phyloP scores from a whole-genome alignment of 2,113 vertebrate species.

The Seriola rivoliana region DNA sequence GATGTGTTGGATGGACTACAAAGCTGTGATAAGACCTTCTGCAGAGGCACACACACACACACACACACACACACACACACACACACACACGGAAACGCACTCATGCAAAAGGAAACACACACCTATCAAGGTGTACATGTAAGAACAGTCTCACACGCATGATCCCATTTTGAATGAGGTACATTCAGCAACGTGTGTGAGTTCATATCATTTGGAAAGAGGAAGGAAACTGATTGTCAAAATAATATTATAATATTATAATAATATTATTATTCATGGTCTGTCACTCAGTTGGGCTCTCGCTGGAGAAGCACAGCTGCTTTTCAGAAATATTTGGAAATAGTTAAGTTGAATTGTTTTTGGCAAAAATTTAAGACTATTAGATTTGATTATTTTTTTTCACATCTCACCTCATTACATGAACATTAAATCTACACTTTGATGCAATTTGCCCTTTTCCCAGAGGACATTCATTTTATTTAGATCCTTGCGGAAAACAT shows the following conservation, averaged over 20 bases:
- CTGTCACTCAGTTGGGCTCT: background rate
- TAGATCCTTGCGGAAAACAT: background rate
- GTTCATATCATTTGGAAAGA: constrained; percentile 16
- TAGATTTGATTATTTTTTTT: background rate
- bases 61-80: background rate
- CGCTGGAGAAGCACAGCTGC: constrained; percentile 7
- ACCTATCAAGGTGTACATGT: background rate
- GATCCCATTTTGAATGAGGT: background rate
- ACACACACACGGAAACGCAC: background rate
- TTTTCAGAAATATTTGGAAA: constrained; percentile 27
- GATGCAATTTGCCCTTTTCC: background rate
- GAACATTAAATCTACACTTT: background rate
- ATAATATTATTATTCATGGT: background rate
- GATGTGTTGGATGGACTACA: constrained; percentile 57
- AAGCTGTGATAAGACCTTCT: background rate
- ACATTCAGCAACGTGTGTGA: background rate
- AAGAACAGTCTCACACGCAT: background rate
- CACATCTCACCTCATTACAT: background rate
- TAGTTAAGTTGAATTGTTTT: constrained; percentile 7
- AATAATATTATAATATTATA: background rate
- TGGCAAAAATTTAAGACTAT: background rate
- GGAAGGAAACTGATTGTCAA: background rate
- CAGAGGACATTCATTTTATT: background rate
- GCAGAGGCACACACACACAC: background rate
- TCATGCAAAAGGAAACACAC: background rate